Conservation (phyloP, 2,113 vertebrate species). For the Galemys pyrenaicus region DNA sequence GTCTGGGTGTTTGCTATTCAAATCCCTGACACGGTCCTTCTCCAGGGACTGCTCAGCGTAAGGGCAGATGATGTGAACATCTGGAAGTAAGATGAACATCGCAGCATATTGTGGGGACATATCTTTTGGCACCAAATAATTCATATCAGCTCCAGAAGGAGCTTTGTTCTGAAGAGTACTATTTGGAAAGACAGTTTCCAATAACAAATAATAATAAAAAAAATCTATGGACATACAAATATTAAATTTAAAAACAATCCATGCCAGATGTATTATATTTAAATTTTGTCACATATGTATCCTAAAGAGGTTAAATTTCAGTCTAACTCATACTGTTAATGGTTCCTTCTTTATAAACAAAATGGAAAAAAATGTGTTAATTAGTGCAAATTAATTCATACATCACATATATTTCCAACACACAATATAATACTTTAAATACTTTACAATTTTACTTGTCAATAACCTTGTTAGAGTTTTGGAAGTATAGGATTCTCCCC, state of each 20-base stretch:
- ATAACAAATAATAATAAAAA: not conserved
- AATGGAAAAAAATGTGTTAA: not conserved
- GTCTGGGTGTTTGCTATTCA: not conserved
- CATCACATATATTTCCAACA: not conserved
- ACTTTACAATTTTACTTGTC: not conserved
- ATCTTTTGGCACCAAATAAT: constrained; percentile 14
- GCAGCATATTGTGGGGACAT: not conserved
- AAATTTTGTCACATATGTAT: not conserved
- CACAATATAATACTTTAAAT: not conserved
- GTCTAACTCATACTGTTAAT: not conserved
- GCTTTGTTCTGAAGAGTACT: not conserved
- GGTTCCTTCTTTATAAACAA: not conserved
- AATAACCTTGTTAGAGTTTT: not conserved
- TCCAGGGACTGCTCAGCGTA: not conserved
- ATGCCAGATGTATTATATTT: not conserved
- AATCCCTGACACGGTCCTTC: not conserved
- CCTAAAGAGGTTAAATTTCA: not conserved
- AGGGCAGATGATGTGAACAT: not conserved
- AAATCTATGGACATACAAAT: not conserved
- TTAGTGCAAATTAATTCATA: not conserved
- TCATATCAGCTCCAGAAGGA: not conserved
- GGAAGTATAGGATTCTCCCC: too few relatives aligned
- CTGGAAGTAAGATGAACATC: not conserved
- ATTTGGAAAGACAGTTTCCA: not conserved
- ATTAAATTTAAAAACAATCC: constrained; percentile 46